Conservation (phyloP, 2,888 invertebrate genomes). For the Campoplex capitator region DNA sequence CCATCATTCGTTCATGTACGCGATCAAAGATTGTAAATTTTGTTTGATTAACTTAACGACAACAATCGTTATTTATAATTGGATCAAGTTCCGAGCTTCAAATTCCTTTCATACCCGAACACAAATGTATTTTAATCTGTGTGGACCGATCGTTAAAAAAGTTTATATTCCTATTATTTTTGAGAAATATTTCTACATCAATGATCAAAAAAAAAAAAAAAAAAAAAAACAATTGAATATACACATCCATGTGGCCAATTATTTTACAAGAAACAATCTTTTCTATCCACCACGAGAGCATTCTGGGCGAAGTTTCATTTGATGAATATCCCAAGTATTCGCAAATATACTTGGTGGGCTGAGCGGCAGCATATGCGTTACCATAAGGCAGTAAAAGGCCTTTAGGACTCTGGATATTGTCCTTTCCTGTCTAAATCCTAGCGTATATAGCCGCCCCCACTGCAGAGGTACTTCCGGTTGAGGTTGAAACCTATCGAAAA, state of each 20-base stretch:
- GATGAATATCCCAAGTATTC: background rate
- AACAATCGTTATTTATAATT: slow-evolving; percentile 40
- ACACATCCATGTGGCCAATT: background rate
- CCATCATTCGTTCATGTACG: slow-evolving; percentile 6
- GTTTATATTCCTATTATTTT: background rate
- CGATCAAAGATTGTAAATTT: slow-evolving; percentile 23
- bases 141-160: slow-evolving; percentile 1
- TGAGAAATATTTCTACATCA: background rate
- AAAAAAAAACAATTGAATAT: too few relatives aligned
- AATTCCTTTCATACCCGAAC: background rate
- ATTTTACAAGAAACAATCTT: background rate
- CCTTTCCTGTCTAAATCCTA: slow-evolving; percentile 2
- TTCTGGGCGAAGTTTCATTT: background rate
- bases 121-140: background rate
- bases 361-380: slow-evolving; percentile 6
- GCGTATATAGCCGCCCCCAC: background rate
- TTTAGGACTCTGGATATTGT: slow-evolving; percentile 44
- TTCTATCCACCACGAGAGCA: background rate
- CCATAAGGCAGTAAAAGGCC: slow-evolving; percentile 34
- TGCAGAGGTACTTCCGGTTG: slow-evolving; percentile 21
- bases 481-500: slow-evolving; percentile 43
- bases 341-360: background rate
- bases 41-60: slow-evolving; percentile 13
- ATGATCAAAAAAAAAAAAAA: background rate
- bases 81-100: slow-evolving; percentile 21